Evolutionary conservation across 2,797 vertebrate species (phyloP).

Genomic region (Lagorchestes hirsutus): DNA sequence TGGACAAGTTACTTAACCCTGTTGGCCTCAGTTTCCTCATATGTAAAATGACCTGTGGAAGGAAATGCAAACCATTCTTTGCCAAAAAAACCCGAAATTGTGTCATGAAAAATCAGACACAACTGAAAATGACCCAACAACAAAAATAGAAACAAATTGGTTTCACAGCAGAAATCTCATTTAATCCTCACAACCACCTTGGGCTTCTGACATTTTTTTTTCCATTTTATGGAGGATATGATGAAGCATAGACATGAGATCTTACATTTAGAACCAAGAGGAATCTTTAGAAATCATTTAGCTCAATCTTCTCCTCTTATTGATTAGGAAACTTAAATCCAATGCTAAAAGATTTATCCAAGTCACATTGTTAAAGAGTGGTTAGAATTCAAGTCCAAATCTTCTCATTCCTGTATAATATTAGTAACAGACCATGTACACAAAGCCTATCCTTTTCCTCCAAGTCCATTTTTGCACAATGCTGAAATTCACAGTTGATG

Average conservation of each 20-base stretch:
- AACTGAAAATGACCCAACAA: background rate
- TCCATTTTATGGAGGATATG: background rate
- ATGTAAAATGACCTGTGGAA: background rate
- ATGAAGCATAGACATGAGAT: background rate
- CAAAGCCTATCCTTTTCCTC: background rate
- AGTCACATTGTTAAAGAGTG: background rate
- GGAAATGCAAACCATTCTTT: background rate
- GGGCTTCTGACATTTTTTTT: background rate
- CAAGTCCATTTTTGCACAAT: background rate
- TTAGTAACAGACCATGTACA: background rate
- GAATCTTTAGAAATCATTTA: background rate
- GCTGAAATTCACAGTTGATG: constrained; percentile 47
- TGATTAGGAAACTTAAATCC: background rate
- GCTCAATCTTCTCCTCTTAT: background rate
- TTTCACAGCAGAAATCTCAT: background rate
- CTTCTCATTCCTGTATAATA: background rate
- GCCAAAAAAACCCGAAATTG: background rate
- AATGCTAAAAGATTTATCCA: background rate
- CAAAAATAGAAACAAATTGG: background rate
- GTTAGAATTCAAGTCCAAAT: background rate
- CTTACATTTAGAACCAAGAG: background rate
- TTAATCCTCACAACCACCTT: background rate
- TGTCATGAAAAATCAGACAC: background rate
- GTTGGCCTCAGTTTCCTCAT: background rate
- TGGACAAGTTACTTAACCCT: background rate